phyloP scores from a whole-genome alignment of 2,888 invertebrate genomes.

The Rhamnusium bicolor region DNA sequence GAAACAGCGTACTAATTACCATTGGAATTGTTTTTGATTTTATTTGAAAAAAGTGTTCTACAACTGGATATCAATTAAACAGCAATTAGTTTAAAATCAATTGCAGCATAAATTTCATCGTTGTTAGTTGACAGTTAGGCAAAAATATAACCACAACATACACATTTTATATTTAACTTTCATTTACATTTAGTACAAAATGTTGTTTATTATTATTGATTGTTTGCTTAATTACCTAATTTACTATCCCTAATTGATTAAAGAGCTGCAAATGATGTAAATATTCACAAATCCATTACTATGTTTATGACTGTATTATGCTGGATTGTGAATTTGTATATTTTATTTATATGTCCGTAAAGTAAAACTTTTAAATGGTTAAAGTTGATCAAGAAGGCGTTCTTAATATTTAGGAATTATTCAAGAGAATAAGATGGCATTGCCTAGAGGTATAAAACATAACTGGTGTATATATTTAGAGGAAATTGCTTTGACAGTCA shows the following conservation, averaged over 20 bases:
- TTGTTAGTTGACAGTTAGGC: conserved; percentile 5
- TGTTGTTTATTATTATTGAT: conserved; percentile 27
- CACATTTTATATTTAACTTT: conserved; percentile 18
- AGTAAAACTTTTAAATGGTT: background rate
- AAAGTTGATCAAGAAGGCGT: background rate
- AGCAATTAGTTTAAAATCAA: conserved; percentile 35
- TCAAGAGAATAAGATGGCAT: background rate
- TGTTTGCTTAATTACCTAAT: conserved; percentile 36
- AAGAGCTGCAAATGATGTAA: conserved; percentile 18
- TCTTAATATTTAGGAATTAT: background rate
- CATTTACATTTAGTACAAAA: conserved; percentile 26
- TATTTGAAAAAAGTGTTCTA: conserved; percentile 24
- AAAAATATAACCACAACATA: conserved; percentile 3
- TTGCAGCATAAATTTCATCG: conserved; percentile 18
- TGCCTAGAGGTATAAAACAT: background rate
- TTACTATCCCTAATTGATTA: conserved; percentile 26
- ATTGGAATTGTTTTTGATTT: conserved; percentile 29
- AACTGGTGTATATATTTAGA: conserved; percentile 14
- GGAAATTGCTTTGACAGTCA: conserved; percentile 13
- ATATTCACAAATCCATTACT: conserved; percentile 15
- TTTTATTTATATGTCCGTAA: background rate
- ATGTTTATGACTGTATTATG: background rate
- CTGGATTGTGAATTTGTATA: background rate
- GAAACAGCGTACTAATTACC: conserved; percentile 25
- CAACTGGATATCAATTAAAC: conserved; percentile 35